These are phyloP conservation scores for Coendou prehensilis DNA, from an alignment of 2,797 vertebrate species.

Conservation along the genomic window DNA sequence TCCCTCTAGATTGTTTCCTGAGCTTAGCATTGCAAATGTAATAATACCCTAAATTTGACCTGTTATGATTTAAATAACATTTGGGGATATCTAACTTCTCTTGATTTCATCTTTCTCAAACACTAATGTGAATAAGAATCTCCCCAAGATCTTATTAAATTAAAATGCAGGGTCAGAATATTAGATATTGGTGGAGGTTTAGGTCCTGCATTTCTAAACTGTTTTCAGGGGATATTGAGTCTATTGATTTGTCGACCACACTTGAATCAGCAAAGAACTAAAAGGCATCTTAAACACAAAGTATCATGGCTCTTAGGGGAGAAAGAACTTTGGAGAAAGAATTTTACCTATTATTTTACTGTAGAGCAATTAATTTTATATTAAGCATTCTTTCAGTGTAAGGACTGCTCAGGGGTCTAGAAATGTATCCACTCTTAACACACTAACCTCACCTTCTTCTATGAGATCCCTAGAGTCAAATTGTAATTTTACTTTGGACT, in stretches of 20 bases:
- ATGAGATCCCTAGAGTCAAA: background rate
- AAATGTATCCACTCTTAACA: background rate
- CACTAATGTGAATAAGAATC: background rate
- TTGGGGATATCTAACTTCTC: background rate
- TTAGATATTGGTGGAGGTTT: background rate
- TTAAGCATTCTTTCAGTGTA: background rate
- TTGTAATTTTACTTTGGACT: background rate
- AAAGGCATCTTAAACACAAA: background rate
- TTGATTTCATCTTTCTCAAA: constrained; percentile 27
- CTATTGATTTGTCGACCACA: background rate
- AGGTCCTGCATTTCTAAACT: background rate
- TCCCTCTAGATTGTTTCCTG: background rate
- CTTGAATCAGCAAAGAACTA: background rate
- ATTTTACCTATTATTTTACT: background rate
- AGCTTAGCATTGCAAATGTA: background rate
- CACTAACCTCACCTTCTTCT: background rate
- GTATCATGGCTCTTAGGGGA: background rate
- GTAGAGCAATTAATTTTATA: background rate
- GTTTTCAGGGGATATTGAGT: background rate
- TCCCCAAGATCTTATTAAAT: background rate
- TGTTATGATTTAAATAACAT: background rate
- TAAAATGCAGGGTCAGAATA: background rate
- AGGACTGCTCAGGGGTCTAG: background rate
- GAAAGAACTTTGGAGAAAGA: background rate
- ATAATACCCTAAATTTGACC: background rate